Evolutionary conservation across 2,797 vertebrate genomes (phyloP), one percentile per base, ranked within the genome.

Genomic region (Hafferia zeledoni): DNA sequence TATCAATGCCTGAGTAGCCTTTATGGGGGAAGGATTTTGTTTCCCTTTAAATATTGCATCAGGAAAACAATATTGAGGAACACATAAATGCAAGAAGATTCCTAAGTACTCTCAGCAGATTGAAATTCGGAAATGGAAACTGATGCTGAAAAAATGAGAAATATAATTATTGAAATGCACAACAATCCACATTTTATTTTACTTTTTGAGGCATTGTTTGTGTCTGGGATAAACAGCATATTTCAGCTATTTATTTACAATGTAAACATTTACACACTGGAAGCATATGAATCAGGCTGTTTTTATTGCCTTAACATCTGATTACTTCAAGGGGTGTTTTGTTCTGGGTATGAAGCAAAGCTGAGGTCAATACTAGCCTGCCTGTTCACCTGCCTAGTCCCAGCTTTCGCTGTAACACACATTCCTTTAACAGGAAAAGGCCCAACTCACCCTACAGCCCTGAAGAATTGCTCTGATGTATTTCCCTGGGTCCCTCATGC

Each of bases 221-320:
- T 67, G 39, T 49, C 68, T 90, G 64, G 57, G 75, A 24, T n/a
- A 77, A 92, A 56, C 56, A 84, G 64, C 35, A 60, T 33, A 59
- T 87, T 94, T 95, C 75, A 87, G 64, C 70, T 87, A 60, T 74
- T 95, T 87, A 53, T 84, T 87, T 70, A 55, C 47, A 57, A 44
- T 17, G 35, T 64, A 90, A 94, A 91, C 24, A 61, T 93, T 92
- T 90, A 61, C 68, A 77, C 67, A 76, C 68, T 57, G 41, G 68
- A 80, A 93, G 43, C 4, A 0, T 64, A 25, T 77, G 75, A 89
- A 82, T 88, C 71, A 77, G 52, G 60, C 23, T 87, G 70, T 52
- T 89, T 68, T 71, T 85, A 64, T 24, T 80, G 85, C 46, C 67
- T 84, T 64, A 74, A 60, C 43, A 61, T 80, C 53, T n/a, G 22